These are phyloP conservation scores for Leptopterna dolabrata DNA, from an alignment of 2,888 invertebrate genomes.

Conservation along the genomic window DNA sequence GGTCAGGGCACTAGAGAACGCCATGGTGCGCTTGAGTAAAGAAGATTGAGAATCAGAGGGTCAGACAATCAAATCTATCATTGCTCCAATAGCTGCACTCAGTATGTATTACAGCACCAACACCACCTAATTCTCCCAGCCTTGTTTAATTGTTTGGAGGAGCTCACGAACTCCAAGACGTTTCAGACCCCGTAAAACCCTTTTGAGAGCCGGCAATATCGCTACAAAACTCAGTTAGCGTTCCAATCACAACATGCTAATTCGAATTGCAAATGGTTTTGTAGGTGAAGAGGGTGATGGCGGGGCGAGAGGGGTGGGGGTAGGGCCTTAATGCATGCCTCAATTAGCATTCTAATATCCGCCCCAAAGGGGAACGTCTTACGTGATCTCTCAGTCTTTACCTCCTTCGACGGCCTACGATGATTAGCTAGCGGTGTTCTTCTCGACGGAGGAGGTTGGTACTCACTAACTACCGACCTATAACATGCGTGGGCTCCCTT, in stretches of 20 bases:
- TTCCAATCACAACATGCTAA: slow-evolving; percentile 30
- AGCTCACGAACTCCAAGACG: neutral
- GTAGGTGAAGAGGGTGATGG: no score
- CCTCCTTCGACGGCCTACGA: neutral
- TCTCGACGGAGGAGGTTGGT: neutral
- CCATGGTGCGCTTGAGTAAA: no score
- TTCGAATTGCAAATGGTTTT: slow-evolving; percentile 5
- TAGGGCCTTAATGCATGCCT: neutral
- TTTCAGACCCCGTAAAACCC: neutral
- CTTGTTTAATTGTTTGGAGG: no score
- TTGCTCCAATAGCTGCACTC: no score
- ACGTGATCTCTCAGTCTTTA: neutral
- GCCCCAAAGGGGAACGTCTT: neutral
- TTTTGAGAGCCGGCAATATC: slow-evolving; percentile 1
- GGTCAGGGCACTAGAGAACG: no score
- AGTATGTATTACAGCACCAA: no score
- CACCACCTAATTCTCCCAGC: no score
- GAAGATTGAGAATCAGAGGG: no score
- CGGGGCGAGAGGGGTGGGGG: no score
- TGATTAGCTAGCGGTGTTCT: neutral
- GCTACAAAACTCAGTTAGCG: slow-evolving; percentile 23
- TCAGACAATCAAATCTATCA: no score
- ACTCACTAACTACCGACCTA: no score
- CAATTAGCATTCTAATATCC: slow-evolving; percentile 34
- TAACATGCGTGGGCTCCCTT: no score